These are phyloP conservation scores for Drosophila carrolli DNA, from an alignment of 1,140 invertebrate genomes.

Conservation along the genomic window DNA sequence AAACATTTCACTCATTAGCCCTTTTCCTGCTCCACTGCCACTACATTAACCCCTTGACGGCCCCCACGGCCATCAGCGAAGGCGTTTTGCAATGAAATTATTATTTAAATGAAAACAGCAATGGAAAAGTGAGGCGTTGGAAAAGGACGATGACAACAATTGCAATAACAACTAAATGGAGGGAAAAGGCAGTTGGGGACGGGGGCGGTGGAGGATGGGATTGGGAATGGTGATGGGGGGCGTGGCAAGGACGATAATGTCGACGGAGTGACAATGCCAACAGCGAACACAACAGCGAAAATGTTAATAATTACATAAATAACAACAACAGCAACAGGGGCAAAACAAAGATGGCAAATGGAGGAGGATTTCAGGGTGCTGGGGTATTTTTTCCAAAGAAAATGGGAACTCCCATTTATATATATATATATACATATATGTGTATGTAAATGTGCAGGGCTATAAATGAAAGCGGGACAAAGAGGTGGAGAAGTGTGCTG, in stretches of 20 bases:
- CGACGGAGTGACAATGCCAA: conserved; percentile 37
- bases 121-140: conserved; percentile 47
- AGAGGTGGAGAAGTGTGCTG: conserved; percentile 35
- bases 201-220: background rate
- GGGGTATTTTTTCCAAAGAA: background rate
- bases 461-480: conserved; percentile 62
- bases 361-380: background rate
- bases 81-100: conserved; percentile 80
- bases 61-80: conserved; percentile 30
- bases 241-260: conserved; percentile 46
- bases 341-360: conserved; percentile 40
- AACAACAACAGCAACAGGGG: conserved; percentile 64
- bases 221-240: background rate
- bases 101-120: conserved; percentile 82
- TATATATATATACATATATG: background rate
- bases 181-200: background rate
- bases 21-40: conserved; percentile 17
- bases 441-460: conserved; percentile 12
- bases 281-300: conserved; percentile 59
- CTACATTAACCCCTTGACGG: conserved; percentile 23
- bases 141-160: conserved; percentile 52
- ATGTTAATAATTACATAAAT: conserved; percentile 83
- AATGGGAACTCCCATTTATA: conserved; percentile 8
- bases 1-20: conserved; percentile 50
- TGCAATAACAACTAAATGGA: conserved; percentile 57